Base-by-base conservation (phyloP, 2,797 vertebrate species). In the Xenentodon cancila region DNA sequence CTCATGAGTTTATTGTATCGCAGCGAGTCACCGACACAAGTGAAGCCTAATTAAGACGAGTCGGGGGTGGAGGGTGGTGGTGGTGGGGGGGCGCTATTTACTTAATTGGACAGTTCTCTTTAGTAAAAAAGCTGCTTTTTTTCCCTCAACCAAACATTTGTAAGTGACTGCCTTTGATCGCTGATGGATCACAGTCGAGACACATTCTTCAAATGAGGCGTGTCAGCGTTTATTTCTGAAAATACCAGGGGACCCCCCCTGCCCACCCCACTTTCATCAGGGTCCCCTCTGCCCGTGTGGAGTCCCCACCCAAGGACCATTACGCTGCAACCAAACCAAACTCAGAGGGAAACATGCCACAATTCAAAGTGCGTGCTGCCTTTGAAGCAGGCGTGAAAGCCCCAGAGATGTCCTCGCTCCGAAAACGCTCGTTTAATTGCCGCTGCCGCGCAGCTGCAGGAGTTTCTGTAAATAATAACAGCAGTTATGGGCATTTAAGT, bases 321-420 rank as follows among this genome's bases (percentile, higher is more conserved):
- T 55, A 66, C 52, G 30, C n/a, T 9, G 48, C 7, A 48, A 53
- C 18, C 57, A 37, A 50, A 44, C 1, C 20, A 20, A 63, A 68
- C 61, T 63, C 32, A 7, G 34, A 30, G 32, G 59, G 55, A 52
- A 68, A 30, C 49, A 44, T 7, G 22, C 13, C 52, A 48, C 21
- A 52, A 59, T 48, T 69, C 59, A 51, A 53, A 77, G 46, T 21
- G 59, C 53, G 4, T 6, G 11, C 50, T 58, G 52, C 52, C 48
- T 60, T 52, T 80, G 54, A 69, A 71, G 42, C 46, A 61, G 45
- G 62, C 67, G 61, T 77, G 53, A 80, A 82, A 47, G 4, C 66
- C 67, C 65, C 1, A n/a, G 75, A 79, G 66, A 84, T 34, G 22
- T n/a, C 32, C 64, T 59, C 65, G 47, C 69, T 53, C 53, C 25